Conservation (phyloP, 2,888 invertebrate genomes). For the Ornithoptera priamus region DNA sequence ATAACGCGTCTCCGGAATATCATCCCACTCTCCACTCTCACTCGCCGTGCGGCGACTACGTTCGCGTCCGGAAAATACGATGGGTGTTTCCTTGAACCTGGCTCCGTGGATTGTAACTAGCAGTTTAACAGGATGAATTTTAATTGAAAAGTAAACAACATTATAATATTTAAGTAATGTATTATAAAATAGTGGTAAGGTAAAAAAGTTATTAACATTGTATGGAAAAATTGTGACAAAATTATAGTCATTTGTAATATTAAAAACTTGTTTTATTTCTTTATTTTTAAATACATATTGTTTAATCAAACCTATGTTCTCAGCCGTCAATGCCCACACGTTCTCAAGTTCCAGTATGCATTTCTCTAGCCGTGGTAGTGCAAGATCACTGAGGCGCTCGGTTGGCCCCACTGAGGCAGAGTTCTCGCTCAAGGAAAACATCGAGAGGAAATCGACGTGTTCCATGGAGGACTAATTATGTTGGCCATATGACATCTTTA, state of each 20-base stretch:
- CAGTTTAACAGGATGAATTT: slow-evolving; percentile 76
- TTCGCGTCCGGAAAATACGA: slow-evolving; percentile 54
- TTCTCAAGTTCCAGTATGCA: too few species aligned
- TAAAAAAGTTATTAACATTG: slow-evolving; percentile 80
- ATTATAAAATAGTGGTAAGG: slow-evolving; percentile 78
- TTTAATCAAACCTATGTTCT: too few species aligned
- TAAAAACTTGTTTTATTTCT: slow-evolving; percentile 70
- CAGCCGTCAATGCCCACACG: too few species aligned
- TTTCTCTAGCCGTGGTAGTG: too few species aligned
- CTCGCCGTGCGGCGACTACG: slow-evolving; percentile 60
- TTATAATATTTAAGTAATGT: slow-evolving; percentile 77
- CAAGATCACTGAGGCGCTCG: too few species aligned
- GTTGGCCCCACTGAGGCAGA: too few species aligned
- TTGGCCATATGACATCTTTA: too few species aligned
- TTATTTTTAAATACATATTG: too few species aligned
- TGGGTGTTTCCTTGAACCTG: slow-evolving; percentile 61
- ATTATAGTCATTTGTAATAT: slow-evolving; percentile 82
- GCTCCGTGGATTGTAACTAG: slow-evolving; percentile 75
- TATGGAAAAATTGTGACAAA: slow-evolving; percentile 81
- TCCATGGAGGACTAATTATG: too few species aligned
- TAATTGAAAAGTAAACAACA: slow-evolving; percentile 76
- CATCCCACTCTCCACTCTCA: slow-evolving; percentile 66
- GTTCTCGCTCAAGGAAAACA: too few species aligned
- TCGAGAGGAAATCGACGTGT: too few species aligned
- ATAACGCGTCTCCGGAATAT: slow-evolving; percentile 60